These are phyloP conservation scores for Benthosema pterotum DNA, from an alignment of 2,797 vertebrate genomes.

Conservation along the genomic window DNA sequence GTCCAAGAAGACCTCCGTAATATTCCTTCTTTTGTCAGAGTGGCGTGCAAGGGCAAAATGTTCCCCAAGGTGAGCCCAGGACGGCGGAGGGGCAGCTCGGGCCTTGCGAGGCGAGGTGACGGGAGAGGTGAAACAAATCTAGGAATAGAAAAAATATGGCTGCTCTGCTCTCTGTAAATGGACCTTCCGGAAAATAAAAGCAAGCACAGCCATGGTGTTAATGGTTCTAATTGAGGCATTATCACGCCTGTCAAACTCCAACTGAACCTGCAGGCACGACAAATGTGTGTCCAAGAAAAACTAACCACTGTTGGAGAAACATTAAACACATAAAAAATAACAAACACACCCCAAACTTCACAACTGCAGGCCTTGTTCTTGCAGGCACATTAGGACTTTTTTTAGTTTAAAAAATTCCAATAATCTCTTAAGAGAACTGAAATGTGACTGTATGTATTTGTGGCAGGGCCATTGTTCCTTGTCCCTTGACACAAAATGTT, in stretches of 20 bases:
- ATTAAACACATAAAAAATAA: slow-evolving; percentile 56
- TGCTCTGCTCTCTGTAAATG: slow-evolving; percentile 39
- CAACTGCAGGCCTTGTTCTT: slow-evolving; percentile 54
- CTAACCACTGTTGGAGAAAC: slow-evolving; percentile 59
- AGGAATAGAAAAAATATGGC: slow-evolving; percentile 18
- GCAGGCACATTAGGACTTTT: slow-evolving; percentile 65
- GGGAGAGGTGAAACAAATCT: slow-evolving; percentile 11
- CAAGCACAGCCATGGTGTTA: slow-evolving; percentile 71
- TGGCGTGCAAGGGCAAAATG: slow-evolving; percentile 15
- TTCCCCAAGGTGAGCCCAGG: slow-evolving; percentile 56
- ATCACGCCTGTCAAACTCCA: slow-evolving; percentile 67
- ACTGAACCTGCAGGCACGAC: slow-evolving; percentile 69
- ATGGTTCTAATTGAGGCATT: slow-evolving; percentile 76
- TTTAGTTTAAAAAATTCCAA: slow-evolving; percentile 66
- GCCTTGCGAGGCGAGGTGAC: slow-evolving; percentile 51
- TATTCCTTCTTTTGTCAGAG: slow-evolving; percentile 50
- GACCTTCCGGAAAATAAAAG: slow-evolving; percentile 50
- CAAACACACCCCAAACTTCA: slow-evolving; percentile 41
- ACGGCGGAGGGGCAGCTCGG: slow-evolving; percentile 39
- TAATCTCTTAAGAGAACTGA: slow-evolving; percentile 72
- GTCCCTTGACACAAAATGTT: slow-evolving; percentile 56
- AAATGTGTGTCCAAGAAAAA: slow-evolving; percentile 71
- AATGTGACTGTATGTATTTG: slow-evolving; percentile 49
- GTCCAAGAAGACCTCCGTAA: slow-evolving; percentile 30
- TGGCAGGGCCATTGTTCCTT: slow-evolving; percentile 63